These are phyloP conservation scores for Siniperca knerii DNA, from an alignment of 2,113 vertebrate species.

Conservation along the genomic window DNA sequence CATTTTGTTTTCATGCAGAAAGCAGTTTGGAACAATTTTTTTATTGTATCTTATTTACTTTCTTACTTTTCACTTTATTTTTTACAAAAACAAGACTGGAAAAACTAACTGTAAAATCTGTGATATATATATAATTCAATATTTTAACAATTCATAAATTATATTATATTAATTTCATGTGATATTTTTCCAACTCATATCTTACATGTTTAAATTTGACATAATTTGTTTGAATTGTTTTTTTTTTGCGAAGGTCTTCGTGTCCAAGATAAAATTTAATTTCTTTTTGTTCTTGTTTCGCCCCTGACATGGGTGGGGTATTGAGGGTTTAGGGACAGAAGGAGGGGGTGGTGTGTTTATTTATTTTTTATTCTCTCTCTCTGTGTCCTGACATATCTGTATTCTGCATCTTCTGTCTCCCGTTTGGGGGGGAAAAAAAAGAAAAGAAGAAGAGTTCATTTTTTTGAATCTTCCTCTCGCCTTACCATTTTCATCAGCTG, in stretches of 20 bases:
- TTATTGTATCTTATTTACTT: neutral
- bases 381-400: conserved; percentile 71
- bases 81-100: neutral
- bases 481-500: conserved; percentile 81
- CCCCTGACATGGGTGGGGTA: conserved; percentile 41
- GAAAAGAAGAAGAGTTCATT: conserved; percentile 37
- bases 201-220: neutral
- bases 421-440: conserved; percentile 71
- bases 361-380: conserved; percentile 67
- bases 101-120: neutral
- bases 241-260: neutral
- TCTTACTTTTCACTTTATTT: neutral
- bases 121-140: neutral
- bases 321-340: conserved; percentile 39
- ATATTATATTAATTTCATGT: neutral
- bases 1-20: neutral
- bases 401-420: conserved; percentile 65
- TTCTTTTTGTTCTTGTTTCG: conserved; percentile 35
- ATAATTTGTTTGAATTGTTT: neutral
- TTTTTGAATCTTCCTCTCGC: conserved; percentile 66
- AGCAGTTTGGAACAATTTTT: neutral
- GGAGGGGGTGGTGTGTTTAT: conserved; percentile 57
- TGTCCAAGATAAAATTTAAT: conserved; percentile 32
- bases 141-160: neutral
- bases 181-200: neutral